Percentiles rank a stretch among this genome's conserved stretches.
Evolutionary conservation across 2,888 invertebrate genomes (phyloP).

Genomic region (Odontomyia ornata): DNA sequence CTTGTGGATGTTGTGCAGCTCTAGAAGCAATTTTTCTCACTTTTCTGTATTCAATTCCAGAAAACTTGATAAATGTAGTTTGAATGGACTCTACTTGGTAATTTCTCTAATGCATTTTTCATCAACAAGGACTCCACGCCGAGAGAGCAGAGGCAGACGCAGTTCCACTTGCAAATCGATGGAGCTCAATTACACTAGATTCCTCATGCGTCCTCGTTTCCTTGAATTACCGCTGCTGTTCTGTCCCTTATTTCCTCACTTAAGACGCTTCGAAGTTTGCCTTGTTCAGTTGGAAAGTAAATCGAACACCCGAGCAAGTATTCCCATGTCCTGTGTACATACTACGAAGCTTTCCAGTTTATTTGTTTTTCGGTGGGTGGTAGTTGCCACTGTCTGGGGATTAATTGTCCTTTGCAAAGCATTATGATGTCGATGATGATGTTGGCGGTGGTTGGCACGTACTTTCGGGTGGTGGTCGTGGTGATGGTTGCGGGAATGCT

Average conservation of each 20-base stretch:
- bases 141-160: too few species aligned
- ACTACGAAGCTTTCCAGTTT: conserved; percentile 21
- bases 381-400: conserved; percentile 22
- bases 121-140: not conserved
- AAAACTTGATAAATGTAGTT: not conserved
- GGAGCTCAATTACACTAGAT: too few species aligned
- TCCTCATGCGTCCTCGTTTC: too few species aligned
- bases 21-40: not conserved
- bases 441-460: conserved; percentile 17
- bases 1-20: not conserved
- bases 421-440: not conserved
- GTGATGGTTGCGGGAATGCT: not conserved
- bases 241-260: too few species aligned
- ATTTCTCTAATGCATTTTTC: conserved; percentile 23
- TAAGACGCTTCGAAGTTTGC: too few species aligned
- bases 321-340: conserved; percentile 6
- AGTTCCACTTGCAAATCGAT: not conserved
- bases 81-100: not conserved
- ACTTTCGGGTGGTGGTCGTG: not conserved
- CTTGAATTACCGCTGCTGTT: too few species aligned
- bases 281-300: conserved; percentile 23
- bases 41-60: not conserved
- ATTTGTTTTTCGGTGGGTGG: conserved; percentile 42
- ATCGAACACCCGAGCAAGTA: conserved; percentile 12
- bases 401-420: conserved; percentile 7